Evolutionary conservation across 1,140 invertebrate genomes (phyloP), one percentile per base, ranked within the genome.

Genomic region (Drosophila seguyi): DNA sequence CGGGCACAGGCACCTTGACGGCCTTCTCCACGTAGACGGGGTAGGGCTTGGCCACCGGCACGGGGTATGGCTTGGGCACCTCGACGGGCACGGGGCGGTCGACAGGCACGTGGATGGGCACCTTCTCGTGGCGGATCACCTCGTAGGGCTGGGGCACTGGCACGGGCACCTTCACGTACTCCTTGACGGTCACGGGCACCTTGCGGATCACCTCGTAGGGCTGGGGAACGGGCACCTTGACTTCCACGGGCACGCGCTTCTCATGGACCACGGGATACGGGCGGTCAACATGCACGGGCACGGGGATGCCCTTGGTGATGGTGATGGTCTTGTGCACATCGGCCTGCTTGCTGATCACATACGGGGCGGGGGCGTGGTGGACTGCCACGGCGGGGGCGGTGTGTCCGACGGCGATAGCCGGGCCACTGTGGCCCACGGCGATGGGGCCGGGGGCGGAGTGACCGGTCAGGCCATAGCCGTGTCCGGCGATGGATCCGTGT

Each of bases 31-130:
- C 94, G 74, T 95, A 95, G 91, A 95, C 95, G 41, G 95, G 95
- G 20, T 96, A 94, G 55, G 95, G 95, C 65, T 96, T 96, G 81
- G 95, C 95, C 27, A 96, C 94, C 22, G 96, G 95, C 71, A 96
- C 96, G 39, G 95, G 95, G 92, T 96, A 96, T 4, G 96, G 96
- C 79, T 95, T 95, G 76, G 96, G 96, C 61, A 96, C 95, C 75
- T 93, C 94, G 39, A 96, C 95, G 16, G 95, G 95, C 65, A 93
- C 93, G 42, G 93, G 95, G 16, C 94, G 94, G 65, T 95, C 95
- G 57, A 95, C 93, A 95, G 95, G 90, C 66, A 92, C 91, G 80
- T 92, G 90, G 10, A 96, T 94, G 8, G 96, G 95, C 71, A 93
- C 93, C 78, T 90, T 90, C 10, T 96, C 95, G 91, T 96, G 95